These are phyloP conservation scores for Papilio glaucus DNA, from an alignment of 1,140 invertebrate species.

Conservation along the genomic window DNA sequence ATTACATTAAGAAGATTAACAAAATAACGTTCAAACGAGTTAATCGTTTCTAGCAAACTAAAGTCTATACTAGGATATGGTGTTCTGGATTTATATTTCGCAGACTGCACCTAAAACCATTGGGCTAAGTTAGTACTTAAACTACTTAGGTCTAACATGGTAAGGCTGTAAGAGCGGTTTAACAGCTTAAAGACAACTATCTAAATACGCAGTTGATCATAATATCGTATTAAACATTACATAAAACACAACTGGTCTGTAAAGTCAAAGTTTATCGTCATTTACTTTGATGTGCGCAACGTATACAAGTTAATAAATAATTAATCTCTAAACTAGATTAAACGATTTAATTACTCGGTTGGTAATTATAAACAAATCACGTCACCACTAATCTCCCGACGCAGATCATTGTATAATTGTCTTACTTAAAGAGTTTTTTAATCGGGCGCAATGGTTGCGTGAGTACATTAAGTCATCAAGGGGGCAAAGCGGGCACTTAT, in stretches of 20 bases:
- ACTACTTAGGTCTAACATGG: too few relatives aligned
- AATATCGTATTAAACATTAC: background rate
- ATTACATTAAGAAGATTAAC: too few relatives aligned
- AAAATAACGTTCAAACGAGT: too few relatives aligned
- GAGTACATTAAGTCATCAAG: conserved; percentile 15
- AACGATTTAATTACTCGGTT: conserved; percentile 3
- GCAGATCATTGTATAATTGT: conserved; percentile 6
- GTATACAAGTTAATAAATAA: conserved; percentile 8
- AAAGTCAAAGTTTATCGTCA: conserved; percentile 14
- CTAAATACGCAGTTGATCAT: background rate
- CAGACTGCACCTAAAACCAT: too few relatives aligned
- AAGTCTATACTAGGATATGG: too few relatives aligned
- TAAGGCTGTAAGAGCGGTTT: background rate
- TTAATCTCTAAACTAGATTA: conserved; percentile 19
- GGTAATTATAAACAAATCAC: conserved; percentile 6
- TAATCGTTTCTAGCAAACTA: too few relatives aligned
- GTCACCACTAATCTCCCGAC: background rate
- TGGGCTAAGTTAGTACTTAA: too few relatives aligned
- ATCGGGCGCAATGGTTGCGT: background rate
- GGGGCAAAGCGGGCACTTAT: conserved; percentile 9
- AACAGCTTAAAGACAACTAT: too few relatives aligned
- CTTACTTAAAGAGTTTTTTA: background rate
- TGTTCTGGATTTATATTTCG: too few relatives aligned
- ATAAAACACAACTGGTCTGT: background rate
- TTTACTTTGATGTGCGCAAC: background rate